phyloP scores from a whole-genome alignment of 2,113 vertebrate species.

The Apaloderma vittatum region DNA sequence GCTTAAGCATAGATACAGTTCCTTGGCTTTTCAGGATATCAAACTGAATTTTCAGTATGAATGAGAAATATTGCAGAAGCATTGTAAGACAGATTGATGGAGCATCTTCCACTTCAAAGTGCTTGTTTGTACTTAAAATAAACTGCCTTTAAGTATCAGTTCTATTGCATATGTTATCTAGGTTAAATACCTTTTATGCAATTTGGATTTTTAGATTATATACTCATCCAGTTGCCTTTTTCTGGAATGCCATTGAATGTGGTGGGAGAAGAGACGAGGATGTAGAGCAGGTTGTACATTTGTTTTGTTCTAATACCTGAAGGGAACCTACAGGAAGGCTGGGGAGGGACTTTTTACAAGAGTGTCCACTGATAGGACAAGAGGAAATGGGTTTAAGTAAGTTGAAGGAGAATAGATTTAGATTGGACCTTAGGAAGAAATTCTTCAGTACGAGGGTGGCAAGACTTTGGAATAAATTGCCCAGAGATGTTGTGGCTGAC shows the following conservation, averaged over 20 bases:
- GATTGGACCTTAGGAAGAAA: too few relatives aligned
- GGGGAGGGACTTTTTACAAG: too few relatives aligned
- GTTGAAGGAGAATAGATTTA: too few relatives aligned
- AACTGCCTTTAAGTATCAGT: background rate
- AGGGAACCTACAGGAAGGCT: too few relatives aligned
- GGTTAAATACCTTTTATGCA: background rate
- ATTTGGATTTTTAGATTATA: background rate
- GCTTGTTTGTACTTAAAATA: background rate
- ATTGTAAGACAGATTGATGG: background rate
- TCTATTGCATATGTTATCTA: background rate
- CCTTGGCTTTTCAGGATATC: background rate
- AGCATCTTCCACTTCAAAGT: background rate
- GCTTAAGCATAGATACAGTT: background rate
- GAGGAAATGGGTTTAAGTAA: too few relatives aligned
- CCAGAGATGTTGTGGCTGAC: too few relatives aligned
- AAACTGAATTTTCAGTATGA: background rate
- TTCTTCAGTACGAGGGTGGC: too few relatives aligned
- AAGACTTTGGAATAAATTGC: too few relatives aligned
- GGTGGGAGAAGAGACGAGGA: background rate
- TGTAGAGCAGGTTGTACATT: background rate
- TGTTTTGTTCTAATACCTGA: too few relatives aligned
- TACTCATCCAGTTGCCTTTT: background rate
- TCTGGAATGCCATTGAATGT: background rate
- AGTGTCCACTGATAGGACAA: too few relatives aligned
- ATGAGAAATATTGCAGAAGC: background rate